phyloP scores from a whole-genome alignment of 1,140 invertebrate species.

The Macrotrachela quadricornifera region DNA sequence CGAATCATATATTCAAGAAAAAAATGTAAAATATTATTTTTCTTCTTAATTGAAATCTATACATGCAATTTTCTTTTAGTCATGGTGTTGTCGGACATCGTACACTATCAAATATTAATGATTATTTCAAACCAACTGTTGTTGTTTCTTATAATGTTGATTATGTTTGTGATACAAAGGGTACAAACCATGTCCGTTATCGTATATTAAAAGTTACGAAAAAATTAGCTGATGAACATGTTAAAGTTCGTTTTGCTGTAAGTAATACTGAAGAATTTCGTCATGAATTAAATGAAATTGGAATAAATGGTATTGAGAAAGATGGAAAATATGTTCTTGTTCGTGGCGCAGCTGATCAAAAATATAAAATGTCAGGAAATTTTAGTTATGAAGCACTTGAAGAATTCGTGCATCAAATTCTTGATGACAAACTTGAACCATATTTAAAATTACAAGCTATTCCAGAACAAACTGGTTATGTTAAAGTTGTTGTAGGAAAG shows the following conservation, averaged over 20 bases:
- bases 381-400: constrained; percentile 72
- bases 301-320: constrained; percentile 51
- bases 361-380: constrained; percentile 68
- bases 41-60: too few relatives aligned
- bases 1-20: background rate
- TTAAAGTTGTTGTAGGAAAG: constrained; percentile 75
- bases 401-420: constrained; percentile 60
- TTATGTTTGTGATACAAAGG: constrained; percentile 83
- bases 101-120: constrained; percentile 53
- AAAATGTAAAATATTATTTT: too few relatives aligned
- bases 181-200: constrained; percentile 99
- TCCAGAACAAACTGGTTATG: constrained; percentile 61
- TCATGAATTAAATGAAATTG: constrained; percentile 59
- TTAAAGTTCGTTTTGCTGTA: constrained; percentile 55
- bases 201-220: constrained; percentile 47
- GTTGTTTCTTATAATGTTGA: constrained; percentile 83
- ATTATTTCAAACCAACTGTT: constrained; percentile 63
- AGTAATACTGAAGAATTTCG: constrained; percentile 48
- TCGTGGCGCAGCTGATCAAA: constrained; percentile 55
- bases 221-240: constrained; percentile 40
- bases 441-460: constrained; percentile 85
- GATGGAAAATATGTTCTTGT: constrained; percentile 73
- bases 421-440: constrained; percentile 59
- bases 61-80: too few relatives aligned
- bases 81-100: constrained; percentile 74